Conservation (phyloP, 2,888 invertebrate species). For the Philaethria dido region DNA sequence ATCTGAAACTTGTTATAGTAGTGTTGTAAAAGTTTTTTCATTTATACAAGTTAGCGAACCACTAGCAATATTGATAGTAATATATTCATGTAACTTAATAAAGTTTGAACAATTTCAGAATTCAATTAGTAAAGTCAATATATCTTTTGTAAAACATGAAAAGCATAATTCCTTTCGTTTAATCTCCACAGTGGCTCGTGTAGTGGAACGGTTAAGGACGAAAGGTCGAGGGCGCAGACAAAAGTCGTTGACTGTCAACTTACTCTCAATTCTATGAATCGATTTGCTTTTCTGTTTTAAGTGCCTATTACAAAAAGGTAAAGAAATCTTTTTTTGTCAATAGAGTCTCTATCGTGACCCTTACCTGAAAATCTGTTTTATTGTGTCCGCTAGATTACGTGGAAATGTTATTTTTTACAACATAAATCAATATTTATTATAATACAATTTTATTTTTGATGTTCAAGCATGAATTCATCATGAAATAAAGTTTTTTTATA, state of each 20-base stretch:
- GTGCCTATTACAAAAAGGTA: neutral
- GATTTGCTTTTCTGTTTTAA: neutral
- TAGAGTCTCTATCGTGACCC: neutral
- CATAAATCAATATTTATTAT: too few relatives aligned
- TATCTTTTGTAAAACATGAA: neutral
- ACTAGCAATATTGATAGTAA: neutral
- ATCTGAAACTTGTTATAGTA: too few relatives aligned
- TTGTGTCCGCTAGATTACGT: neutral
- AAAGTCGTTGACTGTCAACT: conserved; percentile 38
- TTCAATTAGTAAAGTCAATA: neutral
- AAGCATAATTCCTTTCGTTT: conserved; percentile 7
- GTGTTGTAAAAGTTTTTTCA: too few relatives aligned
- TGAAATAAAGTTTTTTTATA: too few relatives aligned
- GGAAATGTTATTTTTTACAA: too few relatives aligned
- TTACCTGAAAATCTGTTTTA: neutral
- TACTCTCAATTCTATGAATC: conserved; percentile 1
- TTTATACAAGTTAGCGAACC: neutral
- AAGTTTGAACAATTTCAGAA: conserved; percentile 4
- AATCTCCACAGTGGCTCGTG: conserved; percentile 20
- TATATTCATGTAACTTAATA: neutral
- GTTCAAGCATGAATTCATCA: too few relatives aligned
- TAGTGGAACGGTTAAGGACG: conserved; percentile 47
- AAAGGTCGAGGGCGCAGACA: conserved; percentile 61
- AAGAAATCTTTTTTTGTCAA: neutral
- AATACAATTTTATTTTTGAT: too few relatives aligned